Percentiles rank a stretch among this genome's conserved stretches.
phyloP scores from a whole-genome alignment of 2,113 vertebrate species.

The Clarias batrachus region DNA sequence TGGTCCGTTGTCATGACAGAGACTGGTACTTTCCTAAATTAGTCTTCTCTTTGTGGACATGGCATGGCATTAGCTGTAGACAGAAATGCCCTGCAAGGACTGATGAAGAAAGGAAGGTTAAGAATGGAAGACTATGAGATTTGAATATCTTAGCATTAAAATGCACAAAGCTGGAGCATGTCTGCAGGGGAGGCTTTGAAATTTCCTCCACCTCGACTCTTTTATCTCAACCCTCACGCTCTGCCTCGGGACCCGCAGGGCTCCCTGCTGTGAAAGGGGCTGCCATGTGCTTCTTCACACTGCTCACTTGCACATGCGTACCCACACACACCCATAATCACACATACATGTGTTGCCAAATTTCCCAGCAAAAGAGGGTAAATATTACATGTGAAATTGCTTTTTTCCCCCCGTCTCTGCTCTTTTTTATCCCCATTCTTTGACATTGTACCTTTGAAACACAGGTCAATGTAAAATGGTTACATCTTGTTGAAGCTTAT shows the following conservation, averaged over 20 bases:
- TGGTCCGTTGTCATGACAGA: constrained; percentile 55
- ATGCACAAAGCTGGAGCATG: constrained; percentile 60
- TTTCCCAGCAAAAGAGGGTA: constrained; percentile 45
- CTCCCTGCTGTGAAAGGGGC: constrained; percentile 50
- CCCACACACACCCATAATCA: constrained; percentile 33
- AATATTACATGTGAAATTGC: constrained; percentile 58
- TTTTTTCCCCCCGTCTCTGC: constrained; percentile 37
- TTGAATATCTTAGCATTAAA: constrained; percentile 67
- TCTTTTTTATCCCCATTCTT: constrained; percentile 24
- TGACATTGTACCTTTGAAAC: constrained; percentile 50
- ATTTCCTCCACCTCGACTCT: constrained; percentile 61
- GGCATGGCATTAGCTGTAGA: constrained; percentile 56
- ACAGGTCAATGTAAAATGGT: constrained; percentile 47
- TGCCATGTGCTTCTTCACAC: constrained; percentile 44
- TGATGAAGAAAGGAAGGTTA: constrained; percentile 47
- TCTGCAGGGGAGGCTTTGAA: constrained; percentile 66
- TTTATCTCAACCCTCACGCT: constrained; percentile 53
- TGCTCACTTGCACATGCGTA: constrained; percentile 21
- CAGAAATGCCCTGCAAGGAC: constrained; percentile 48
- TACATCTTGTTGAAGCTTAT: constrained; percentile 48
- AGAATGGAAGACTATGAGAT: constrained; percentile 54
- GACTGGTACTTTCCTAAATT: constrained; percentile 51
- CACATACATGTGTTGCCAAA: constrained; percentile 43
- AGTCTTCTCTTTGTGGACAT: constrained; percentile 51
- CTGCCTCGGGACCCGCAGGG: constrained; percentile 50